Conservation (phyloP, 2,113 vertebrate species). For the Crotalus viridis region DNA sequence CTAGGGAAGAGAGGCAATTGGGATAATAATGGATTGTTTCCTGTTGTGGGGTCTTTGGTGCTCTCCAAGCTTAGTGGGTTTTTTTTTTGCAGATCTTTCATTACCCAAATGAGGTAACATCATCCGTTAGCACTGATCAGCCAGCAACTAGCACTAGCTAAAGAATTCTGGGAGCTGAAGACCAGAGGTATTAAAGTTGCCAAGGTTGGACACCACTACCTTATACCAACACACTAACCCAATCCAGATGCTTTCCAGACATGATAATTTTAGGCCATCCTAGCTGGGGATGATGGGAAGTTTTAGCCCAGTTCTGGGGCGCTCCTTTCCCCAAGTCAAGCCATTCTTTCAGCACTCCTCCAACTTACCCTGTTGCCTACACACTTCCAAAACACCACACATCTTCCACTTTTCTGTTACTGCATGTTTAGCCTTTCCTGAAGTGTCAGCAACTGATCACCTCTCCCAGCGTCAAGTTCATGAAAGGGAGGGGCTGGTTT, state of each 20-base stretch:
- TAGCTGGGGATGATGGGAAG: background rate
- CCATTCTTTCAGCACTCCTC: background rate
- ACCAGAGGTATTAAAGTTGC: too few relatives aligned
- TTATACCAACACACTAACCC: background rate
- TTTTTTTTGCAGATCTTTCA: background rate
- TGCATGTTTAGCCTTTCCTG: accelerated
- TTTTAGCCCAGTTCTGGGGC: background rate
- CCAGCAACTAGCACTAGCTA: background rate
- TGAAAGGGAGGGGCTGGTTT: background rate
- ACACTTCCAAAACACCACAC: background rate
- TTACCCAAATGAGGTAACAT: background rate
- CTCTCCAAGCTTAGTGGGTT: background rate
- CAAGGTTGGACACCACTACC: too few relatives aligned
- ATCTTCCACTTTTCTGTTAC: background rate
- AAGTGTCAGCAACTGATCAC: background rate
- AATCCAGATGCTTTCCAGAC: background rate
- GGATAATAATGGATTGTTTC: background rate
- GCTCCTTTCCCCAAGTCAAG: background rate
- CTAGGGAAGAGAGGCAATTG: background rate
- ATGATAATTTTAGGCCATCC: background rate
- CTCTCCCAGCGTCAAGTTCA: background rate
- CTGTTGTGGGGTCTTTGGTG: background rate
- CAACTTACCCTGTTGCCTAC: background rate
- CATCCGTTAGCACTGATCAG: background rate
- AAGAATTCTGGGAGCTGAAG: background rate